Evolutionary conservation across 1,140 invertebrate genomes (phyloP).

Genomic region (Rhynchophorus ferrugineus): DNA sequence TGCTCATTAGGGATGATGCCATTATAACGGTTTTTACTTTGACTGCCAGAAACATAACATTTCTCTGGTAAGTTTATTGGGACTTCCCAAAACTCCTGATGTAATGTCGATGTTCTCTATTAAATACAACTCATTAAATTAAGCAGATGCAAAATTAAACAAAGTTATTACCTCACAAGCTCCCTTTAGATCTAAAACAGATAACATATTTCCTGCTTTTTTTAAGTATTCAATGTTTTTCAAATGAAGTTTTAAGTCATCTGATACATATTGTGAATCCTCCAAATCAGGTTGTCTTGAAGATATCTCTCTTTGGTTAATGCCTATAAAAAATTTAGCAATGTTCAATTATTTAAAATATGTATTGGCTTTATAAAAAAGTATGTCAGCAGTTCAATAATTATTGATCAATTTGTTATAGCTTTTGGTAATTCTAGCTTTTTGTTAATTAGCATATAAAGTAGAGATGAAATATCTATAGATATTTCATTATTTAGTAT

Average conservation of each 20-base stretch:
- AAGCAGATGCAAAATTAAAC: background rate
- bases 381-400: no score
- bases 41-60: conserved; percentile 78
- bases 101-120: conserved; percentile 65
- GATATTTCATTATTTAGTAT: no score
- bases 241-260: conserved; percentile 59
- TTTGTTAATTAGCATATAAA: no score
- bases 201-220: conserved; percentile 53
- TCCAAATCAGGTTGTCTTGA: conserved; percentile 38
- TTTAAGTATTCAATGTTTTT: conserved; percentile 62
- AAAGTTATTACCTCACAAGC: conserved; percentile 34
- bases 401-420: no score
- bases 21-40: conserved; percentile 83
- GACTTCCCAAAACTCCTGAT: conserved; percentile 90
- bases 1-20: conserved; percentile 81
- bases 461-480: background rate
- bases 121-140: background rate
- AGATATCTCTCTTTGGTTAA: conserved; percentile 31
- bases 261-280: conserved; percentile 36
- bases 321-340: conserved; percentile 5
- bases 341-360: no score
- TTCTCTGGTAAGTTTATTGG: conserved; percentile 85
- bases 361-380: no score
- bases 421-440: no score
- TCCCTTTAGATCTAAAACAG: conserved; percentile 32